Evolutionary conservation across 30 jellyfish, hydroid and myxozoan species (phyloP).

Genomic region (Hydra vulgaris): DNA sequence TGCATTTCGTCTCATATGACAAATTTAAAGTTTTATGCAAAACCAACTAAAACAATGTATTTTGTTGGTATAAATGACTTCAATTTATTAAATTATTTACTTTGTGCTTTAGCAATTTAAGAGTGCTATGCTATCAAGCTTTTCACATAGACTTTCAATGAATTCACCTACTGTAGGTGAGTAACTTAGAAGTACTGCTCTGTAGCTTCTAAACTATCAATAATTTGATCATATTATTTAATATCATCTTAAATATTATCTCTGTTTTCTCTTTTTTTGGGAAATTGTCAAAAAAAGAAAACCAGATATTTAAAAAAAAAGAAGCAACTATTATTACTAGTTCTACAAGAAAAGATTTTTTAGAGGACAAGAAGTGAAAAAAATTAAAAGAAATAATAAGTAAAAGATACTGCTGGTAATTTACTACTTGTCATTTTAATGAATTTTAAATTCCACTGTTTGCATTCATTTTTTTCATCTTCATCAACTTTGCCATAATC

Average conservation of each 20-base stretch:
- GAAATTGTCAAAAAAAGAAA: too few species aligned
- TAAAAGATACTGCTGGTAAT: too few species aligned
- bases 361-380: too few species aligned
- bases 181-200: constrained; percentile 26
- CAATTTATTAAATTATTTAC: constrained; percentile 20
- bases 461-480: constrained; percentile 17
- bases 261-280: too few species aligned
- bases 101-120: constrained; percentile 39
- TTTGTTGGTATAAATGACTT: constrained; percentile 16
- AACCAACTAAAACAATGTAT: constrained; percentile 31
- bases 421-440: too few species aligned
- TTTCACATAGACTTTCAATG: constrained; percentile 37
- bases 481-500: neutral
- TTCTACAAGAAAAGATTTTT: too few species aligned
- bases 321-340: too few species aligned
- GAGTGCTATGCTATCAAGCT: constrained; percentile 45
- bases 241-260: too few species aligned
- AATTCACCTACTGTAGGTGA: neutral
- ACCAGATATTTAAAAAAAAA: too few species aligned
- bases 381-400: too few species aligned
- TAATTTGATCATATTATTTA: too few species aligned
- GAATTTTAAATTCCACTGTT: constrained; percentile 31
- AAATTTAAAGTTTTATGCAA: constrained; percentile 43
- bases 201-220: too few species aligned
- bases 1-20: constrained; percentile 44